Percentiles rank a stretch among this genome's conserved stretches.
phyloP scores from a whole-genome alignment of 2,888 invertebrate genomes.

The Pecten maximus region DNA sequence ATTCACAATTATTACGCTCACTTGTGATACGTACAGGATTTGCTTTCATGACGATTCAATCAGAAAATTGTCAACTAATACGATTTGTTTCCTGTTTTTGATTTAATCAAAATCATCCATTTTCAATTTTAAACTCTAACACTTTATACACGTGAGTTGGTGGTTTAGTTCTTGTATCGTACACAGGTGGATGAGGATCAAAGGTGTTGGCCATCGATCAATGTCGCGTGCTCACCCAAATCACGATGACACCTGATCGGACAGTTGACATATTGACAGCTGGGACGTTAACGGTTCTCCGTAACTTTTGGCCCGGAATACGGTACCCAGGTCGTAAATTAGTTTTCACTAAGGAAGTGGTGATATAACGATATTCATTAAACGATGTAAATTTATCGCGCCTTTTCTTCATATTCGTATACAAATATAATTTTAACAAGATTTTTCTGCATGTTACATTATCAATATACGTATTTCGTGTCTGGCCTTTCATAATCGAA shows the following conservation, averaged over 20 bases:
- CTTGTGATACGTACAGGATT: too few relatives aligned
- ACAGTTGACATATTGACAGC: constrained; percentile 26
- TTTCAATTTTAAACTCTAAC: too few relatives aligned
- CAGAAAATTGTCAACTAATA: too few relatives aligned
- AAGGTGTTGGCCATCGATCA: constrained; percentile 20
- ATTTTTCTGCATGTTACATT: too few relatives aligned
- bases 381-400: neutral
- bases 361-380: neutral
- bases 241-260: neutral
- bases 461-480: too few relatives aligned
- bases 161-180: neutral
- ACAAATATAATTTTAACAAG: too few relatives aligned
- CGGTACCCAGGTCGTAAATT: constrained; percentile 1
- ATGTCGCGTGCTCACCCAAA: constrained; percentile 9
- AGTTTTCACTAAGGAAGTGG: neutral
- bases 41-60: too few relatives aligned
- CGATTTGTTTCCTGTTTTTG: too few relatives aligned
- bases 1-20: too few relatives aligned
- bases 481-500: too few relatives aligned
- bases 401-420: neutral
- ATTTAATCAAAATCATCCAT: too few relatives aligned
- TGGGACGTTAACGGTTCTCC: neutral
- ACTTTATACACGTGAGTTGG: too few relatives aligned
- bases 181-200: constrained; percentile 25
- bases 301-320: constrained; percentile 4